Conservation (phyloP, 1,140 invertebrate genomes). For the Hypsibius dujardini region DNA sequence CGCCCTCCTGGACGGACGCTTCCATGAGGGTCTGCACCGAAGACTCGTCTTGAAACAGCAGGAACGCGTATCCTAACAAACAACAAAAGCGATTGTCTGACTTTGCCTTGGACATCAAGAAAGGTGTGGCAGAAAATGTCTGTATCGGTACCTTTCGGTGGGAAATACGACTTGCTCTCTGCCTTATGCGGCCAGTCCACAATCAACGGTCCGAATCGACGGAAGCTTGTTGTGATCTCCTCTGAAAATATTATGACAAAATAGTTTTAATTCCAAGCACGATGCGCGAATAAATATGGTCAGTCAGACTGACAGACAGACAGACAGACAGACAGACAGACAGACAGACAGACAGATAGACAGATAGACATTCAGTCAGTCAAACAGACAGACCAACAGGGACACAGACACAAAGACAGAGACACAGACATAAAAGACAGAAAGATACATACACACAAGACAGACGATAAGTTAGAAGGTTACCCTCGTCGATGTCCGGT, state of each 20-base stretch:
- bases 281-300: not conserved
- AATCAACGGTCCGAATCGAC: slow-evolving; percentile 82
- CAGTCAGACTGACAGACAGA: slow-evolving; percentile 19
- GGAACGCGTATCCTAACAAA: slow-evolving; percentile 41
- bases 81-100: slow-evolving; percentile 12
- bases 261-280: slow-evolving; percentile 14
- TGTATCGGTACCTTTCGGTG: slow-evolving; percentile 95
- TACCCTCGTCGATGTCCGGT: slow-evolving; percentile 92
- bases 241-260: slow-evolving; percentile 61
- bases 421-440: too few relatives aligned
- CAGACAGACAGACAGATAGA: too few relatives aligned
- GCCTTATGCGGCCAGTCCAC: slow-evolving; percentile 99
- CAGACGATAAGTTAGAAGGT: slow-evolving; percentile 14
- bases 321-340: too few relatives aligned
- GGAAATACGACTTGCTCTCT: slow-evolving; percentile 96
- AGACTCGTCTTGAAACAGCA: slow-evolving; percentile 68
- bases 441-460: slow-evolving; percentile 13
- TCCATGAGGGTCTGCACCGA: slow-evolving; percentile 93
- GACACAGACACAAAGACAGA: too few relatives aligned
- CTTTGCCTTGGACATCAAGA: too few relatives aligned
- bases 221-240: slow-evolving; percentile 92
- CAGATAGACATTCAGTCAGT: too few relatives aligned
- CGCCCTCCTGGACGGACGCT: slow-evolving; percentile 90
- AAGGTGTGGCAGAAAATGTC: too few relatives aligned
- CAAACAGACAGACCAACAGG: too few relatives aligned